Percentiles rank a stretch among this genome's conserved stretches.
Conservation (phyloP, 30 jellyfish, hydroid and myxozoan species). For the Aurelia aurita complex sp. Pacific region DNA sequence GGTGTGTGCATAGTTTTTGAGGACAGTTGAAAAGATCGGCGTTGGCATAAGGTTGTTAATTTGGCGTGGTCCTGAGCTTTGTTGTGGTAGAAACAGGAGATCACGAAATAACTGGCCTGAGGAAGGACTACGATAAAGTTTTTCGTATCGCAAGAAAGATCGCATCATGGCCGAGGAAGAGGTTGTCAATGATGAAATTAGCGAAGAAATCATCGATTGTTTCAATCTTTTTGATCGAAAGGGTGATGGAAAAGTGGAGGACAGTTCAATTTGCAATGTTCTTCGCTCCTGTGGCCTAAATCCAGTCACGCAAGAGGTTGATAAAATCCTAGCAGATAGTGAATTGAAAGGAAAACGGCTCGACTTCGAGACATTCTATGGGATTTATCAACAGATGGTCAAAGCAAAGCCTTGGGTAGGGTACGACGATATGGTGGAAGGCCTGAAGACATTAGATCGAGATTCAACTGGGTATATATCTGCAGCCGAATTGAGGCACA, state of each 20-base stretch:
- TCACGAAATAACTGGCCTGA: too few species aligned
- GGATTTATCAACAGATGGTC: conserved; percentile 71
- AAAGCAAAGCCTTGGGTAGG: conserved; percentile 68
- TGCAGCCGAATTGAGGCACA: conserved; percentile 84
- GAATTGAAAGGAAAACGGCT: conserved; percentile 66
- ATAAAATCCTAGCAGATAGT: conserved; percentile 63
- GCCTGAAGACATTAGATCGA: conserved; percentile 78
- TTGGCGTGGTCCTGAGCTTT: too few species aligned
- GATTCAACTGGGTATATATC: conserved; percentile 80
- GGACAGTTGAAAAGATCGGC: too few species aligned
- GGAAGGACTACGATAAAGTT: too few species aligned
- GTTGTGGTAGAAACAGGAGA: too few species aligned
- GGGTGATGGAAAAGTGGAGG: conserved; percentile 81
- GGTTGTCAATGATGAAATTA: conserved; percentile 10
- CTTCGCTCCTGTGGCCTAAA: conserved; percentile 79
- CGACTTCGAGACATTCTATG: conserved; percentile 76
- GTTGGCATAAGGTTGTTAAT: too few species aligned
- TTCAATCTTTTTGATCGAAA: conserved; percentile 63
- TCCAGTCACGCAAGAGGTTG: conserved; percentile 65
- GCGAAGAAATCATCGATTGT: conserved; percentile 37
- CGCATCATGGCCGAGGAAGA: too few species aligned
- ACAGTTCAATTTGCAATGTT: conserved; percentile 58
- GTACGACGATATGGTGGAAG: conserved; percentile 91
- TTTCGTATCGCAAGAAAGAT: too few species aligned
- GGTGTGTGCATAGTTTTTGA: too few species aligned